phyloP scores from a whole-genome alignment of 2,113 vertebrate species.

The Austrofundulus limnaeus region DNA sequence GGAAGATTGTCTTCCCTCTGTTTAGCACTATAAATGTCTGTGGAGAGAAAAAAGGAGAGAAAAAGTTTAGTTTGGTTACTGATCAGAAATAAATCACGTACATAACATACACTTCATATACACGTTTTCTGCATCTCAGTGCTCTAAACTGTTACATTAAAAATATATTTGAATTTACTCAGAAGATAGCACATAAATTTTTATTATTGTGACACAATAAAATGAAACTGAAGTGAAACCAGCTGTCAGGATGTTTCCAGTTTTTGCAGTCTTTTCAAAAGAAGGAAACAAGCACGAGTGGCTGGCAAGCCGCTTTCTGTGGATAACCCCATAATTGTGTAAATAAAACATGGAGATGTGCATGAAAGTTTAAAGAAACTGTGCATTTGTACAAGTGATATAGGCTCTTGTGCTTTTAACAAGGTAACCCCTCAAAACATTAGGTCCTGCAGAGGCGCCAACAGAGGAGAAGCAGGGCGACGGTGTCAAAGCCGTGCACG shows the following conservation, averaged over 20 bases:
- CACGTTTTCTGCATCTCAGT: not conserved
- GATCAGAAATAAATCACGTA: conserved; percentile 12
- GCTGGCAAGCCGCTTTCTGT: conserved; percentile 49
- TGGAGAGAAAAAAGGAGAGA: conserved; percentile 68
- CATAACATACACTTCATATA: not conserved
- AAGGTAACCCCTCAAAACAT: conserved; percentile 63
- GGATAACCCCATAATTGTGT: conserved; percentile 76
- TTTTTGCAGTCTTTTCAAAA: conserved; percentile 36
- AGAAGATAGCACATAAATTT: not conserved
- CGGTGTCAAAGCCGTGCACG: conserved; percentile 18
- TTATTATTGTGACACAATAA: not conserved
- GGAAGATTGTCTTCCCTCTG: conserved; percentile 99
- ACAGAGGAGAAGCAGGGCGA: conserved; percentile 5
- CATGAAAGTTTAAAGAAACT: conserved; percentile 77
- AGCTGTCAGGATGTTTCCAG: conserved; percentile 40
- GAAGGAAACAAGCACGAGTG: conserved; percentile 35
- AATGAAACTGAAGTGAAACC: conserved; percentile 7
- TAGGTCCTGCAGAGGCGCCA: conserved; percentile 48
- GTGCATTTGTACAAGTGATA: conserved; percentile 74
- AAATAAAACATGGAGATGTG: conserved; percentile 77
- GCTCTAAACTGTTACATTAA: not conserved
- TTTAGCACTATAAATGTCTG: conserved; percentile 99
- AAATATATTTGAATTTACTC: conserved; percentile 1
- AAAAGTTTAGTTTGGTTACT: conserved; percentile 11
- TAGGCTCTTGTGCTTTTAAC: conserved; percentile 66